Conservation (phyloP, 1,140 invertebrate species). For the Orchestia grillus region DNA sequence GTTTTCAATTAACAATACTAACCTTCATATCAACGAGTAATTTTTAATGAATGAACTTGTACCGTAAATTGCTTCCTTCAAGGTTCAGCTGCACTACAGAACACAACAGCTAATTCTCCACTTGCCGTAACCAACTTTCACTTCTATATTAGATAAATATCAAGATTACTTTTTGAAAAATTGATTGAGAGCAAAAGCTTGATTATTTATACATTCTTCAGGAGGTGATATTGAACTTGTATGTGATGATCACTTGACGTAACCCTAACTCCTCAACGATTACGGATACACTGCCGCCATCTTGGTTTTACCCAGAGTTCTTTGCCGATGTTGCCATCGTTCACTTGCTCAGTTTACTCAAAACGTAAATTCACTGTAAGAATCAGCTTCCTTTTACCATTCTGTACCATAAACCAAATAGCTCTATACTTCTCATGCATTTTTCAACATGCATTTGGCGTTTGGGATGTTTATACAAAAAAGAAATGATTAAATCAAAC, state of each 20-base stretch:
- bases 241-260: not conserved
- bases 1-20: not conserved
- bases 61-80: no score
- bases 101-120: not conserved
- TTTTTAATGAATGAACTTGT: not conserved
- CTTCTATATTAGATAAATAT: no score
- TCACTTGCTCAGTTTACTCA: not conserved
- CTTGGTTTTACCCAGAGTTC: not conserved
- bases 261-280: not conserved
- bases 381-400: not conserved
- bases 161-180: not conserved
- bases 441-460: not conserved
- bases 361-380: not conserved
- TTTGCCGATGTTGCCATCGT: constrained; percentile 21
- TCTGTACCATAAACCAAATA: not conserved
- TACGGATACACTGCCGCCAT: constrained; percentile 11
- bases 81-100: not conserved
- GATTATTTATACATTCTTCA: not conserved
- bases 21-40: not conserved
- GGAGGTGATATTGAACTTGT: not conserved
- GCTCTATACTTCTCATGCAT: not conserved
- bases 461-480: not conserved
- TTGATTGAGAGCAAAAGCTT: not conserved
- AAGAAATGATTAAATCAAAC: not conserved
- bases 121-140: not conserved